Evolutionary conservation across 1,140 invertebrate species (phyloP).

Genomic region (Hydropsyche tenuis): DNA sequence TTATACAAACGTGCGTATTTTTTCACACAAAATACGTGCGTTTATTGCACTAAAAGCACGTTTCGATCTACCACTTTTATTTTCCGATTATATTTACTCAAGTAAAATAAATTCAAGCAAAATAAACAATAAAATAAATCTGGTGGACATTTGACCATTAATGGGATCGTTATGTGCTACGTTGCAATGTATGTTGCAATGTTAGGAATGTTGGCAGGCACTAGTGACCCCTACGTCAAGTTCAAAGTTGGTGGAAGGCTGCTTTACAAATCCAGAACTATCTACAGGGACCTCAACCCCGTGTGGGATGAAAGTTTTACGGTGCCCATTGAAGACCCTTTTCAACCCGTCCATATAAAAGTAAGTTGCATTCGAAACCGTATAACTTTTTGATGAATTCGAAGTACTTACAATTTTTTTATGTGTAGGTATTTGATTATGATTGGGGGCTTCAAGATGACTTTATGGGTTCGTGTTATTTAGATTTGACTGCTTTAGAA

Average conservation of each 20-base stretch:
- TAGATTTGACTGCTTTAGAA: slow-evolving; percentile 87
- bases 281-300: slow-evolving; percentile 89
- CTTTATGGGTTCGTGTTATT: slow-evolving; percentile 90
- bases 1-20: no score
- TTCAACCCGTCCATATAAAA: slow-evolving; percentile 85
- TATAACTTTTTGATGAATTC: no score
- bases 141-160: slow-evolving; percentile 40
- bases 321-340: slow-evolving; percentile 93
- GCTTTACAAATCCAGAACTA: slow-evolving; percentile 92
- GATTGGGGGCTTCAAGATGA: slow-evolving; percentile 98
- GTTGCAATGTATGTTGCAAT: slow-evolving; percentile 49
- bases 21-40: no score
- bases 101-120: no score
- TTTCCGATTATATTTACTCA: no score
- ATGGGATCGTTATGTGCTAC: slow-evolving; percentile 45
- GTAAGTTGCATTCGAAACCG: no score
- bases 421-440: slow-evolving; percentile 89
- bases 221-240: slow-evolving; percentile 98
- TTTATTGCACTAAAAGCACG: no score
- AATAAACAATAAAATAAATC: neutral
- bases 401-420: no score
- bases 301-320: slow-evolving; percentile 97
- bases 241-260: slow-evolving; percentile 90
- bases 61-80: no score
- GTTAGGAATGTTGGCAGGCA: slow-evolving; percentile 73